Conservation (phyloP, 2,113 vertebrate genomes). For the Aythya baeri region DNA sequence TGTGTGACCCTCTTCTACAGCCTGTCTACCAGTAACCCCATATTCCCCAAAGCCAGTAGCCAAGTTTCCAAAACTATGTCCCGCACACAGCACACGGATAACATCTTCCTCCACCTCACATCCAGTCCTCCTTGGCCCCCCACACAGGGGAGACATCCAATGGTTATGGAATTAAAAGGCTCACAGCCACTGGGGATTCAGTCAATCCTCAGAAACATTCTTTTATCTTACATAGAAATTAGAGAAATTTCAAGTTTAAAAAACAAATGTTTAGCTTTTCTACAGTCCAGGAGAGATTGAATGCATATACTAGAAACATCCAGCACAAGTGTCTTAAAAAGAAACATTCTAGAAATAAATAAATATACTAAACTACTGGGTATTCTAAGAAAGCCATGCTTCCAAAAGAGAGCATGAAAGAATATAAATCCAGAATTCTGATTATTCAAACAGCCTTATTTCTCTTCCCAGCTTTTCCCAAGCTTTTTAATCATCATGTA, state of each 20-base stretch:
- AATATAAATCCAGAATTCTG: not conserved
- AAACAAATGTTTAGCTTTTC: not conserved
- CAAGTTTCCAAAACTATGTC: not conserved
- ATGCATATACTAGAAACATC: not conserved
- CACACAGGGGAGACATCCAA: not conserved
- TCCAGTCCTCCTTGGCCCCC: not conserved
- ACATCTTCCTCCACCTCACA: not conserved
- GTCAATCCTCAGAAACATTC: not conserved
- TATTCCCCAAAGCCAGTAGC: not conserved
- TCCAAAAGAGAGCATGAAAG: not conserved
- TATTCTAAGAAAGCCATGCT: conserved; percentile 19
- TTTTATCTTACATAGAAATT: not conserved
- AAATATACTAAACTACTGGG: not conserved
- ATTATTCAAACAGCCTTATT: not conserved
- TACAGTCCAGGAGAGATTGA: not conserved
- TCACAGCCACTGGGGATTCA: not conserved
- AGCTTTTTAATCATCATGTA: not conserved
- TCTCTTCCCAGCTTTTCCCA: not conserved
- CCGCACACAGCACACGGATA: not conserved
- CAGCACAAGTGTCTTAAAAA: not conserved
- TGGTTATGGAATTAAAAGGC: not conserved
- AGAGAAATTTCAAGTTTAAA: not conserved
- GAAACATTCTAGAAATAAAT: not conserved
- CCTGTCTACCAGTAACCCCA: not conserved
- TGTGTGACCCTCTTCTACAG: not conserved